phyloP scores from a whole-genome alignment of 23 tunicate species.

The Ascidia mentula region DNA sequence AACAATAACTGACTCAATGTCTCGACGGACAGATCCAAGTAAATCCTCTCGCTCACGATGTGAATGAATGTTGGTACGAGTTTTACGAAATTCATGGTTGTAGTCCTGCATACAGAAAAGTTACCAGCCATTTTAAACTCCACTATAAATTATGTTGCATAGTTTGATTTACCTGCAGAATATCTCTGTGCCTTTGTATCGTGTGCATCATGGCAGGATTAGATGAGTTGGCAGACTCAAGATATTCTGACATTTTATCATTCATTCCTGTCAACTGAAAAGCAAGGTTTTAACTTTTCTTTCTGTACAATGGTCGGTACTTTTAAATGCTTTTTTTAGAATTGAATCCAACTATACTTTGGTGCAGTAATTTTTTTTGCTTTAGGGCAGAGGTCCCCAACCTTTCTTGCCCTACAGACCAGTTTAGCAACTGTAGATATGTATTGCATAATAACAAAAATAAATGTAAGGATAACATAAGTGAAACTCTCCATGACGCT shows the following conservation, averaged over 20 bases:
- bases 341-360: too few species aligned
- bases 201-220: constrained; percentile 89
- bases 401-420: too few species aligned
- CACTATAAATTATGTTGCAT: background rate
- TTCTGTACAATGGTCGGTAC: too few species aligned
- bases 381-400: too few species aligned
- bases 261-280: constrained; percentile 87
- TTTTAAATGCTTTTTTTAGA: too few species aligned
- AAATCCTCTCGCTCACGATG: constrained; percentile 79
- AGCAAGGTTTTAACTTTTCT: too few species aligned
- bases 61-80: constrained; percentile 65
- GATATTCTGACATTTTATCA: constrained; percentile 77
- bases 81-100: constrained; percentile 83
- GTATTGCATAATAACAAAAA: too few species aligned
- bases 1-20: constrained; percentile 84
- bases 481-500: too few species aligned
- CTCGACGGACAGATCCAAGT: constrained; percentile 92
- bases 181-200: constrained; percentile 90
- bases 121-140: background rate
- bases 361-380: too few species aligned
- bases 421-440: too few species aligned
- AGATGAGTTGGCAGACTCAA: constrained; percentile 41
- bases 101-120: constrained; percentile 53
- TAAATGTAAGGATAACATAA: too few species aligned
- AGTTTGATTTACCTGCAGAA: constrained; percentile 75